Evolutionary conservation across 2,888 invertebrate species (phyloP), one percentile per base, ranked within the genome.

Genomic region (Saturnia japonica): DNA sequence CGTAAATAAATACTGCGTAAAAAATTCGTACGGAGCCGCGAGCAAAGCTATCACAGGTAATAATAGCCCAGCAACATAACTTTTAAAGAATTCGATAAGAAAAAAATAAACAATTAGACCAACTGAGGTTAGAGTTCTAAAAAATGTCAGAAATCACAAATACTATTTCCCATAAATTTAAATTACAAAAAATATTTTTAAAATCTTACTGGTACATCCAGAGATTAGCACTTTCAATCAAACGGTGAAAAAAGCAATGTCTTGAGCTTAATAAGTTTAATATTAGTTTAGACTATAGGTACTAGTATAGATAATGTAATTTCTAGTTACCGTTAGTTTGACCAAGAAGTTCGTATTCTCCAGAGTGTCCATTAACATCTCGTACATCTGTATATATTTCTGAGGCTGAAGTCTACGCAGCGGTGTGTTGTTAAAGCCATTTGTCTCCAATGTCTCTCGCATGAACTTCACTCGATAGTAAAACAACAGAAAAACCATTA

Each of bases 301-400:
- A 54, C 25, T 14, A 2, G n/a, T 16, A 64, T 12, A 40, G 16
- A 64, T 22, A 40, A 64, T 19, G 11, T 8, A 0, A 19, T 19
- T 3, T 40, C 19, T n/a, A 64, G 7, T 64, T 64, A 64, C 64
- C 40, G 34, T 64, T 64, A 40, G 9, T n/a, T 40, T 34, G n/a
- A 40, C 11, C 2, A 22, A 64, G 9, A 40, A 9, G 64, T 40
- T 19, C 40, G 64, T 40, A 19, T 19, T n/a, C 12, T 40, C 19
- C 9, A 64, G 11, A 40, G 40, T n/a, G 40, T 40, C 40, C 40
- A 64, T 40, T 40, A 64, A 9, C 34, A 68, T 79, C 9, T 75
- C 80, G n/a, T 73, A 77, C 22, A 82, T 71, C 45, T 81, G 74
- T 6, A 80, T 79, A 1, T 74, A 77, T 4, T 73, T 66, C 2